Base-by-base conservation (phyloP, 2,888 invertebrate species). In the Calameuta idolon region DNA sequence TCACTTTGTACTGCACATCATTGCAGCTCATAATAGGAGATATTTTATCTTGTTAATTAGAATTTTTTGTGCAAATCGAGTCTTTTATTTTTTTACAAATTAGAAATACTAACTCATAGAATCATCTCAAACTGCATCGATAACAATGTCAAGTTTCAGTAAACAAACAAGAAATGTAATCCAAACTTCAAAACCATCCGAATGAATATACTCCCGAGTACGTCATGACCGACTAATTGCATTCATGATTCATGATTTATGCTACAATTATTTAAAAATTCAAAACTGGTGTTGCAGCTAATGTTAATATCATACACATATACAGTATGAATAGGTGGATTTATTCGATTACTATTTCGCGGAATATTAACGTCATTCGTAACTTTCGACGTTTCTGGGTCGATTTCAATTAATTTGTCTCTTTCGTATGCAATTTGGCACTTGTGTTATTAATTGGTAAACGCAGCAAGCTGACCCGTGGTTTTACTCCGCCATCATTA, bases 211-310 rank as follows among this genome's bases (percentile, higher is more conserved):
- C 69, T 75, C 31, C 77, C 31, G 34, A 69, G 34, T 23, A 76
- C 73, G 73, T 71, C 69, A 69, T 69, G 37, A 37, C 33, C 73
- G 76, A 76, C 12, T 37, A 73, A 76, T 78, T 55, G 73, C 33
- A 55, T 69, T 30, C 73, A 73, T 76, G 78, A 78, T 78, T 73
- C 75, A 55, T 68, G 75, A 74, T 76, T 78, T 69, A 71, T 68
- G 76, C 76, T 69, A 73, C 76, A 73, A 73, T 78, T 78, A 74
- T 76, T 73, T 31, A 34, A 30, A 75, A 77, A 77, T 69, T 69
- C 75, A 71, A 77, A 77, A 75, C 40, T 73, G 73, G 55, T 9
- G 23, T 55, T 55, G 5, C 55, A 23, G 55, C 9, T 2, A 15
- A 55, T 9, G 15, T 23, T 55, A 55, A 55, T 55, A 55, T 55